Evolutionary conservation across 2,113 vertebrate species (phyloP), one percentile per base, ranked within the genome.

Genomic region (Ammospiza caudacuta): DNA sequence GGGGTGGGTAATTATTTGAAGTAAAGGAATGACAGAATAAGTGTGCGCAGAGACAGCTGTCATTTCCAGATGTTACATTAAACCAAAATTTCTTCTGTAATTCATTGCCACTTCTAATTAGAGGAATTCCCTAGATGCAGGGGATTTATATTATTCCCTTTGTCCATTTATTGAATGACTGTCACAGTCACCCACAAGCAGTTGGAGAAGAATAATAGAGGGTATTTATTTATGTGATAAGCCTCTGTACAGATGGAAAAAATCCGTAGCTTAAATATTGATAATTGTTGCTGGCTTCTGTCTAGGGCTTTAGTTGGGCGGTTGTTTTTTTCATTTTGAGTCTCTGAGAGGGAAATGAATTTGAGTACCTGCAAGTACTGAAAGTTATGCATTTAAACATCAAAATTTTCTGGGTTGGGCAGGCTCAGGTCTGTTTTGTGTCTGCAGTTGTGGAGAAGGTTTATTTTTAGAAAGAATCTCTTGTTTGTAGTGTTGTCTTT

Each of bases 71-170:
- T 97, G 94, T 97, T 97, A 92, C 73, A 95, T 96, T 96, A 97
- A 97, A 97, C 80, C 92, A 84, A 95, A 97, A 96, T 97, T 98
- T 98, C 85, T 97, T 96, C 82, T 94, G 90, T 96, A 96, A 96
- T 97, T 97, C 94, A 94, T 95, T 97, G 91, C 86, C 94, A 97
- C 92, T 97, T 97, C 96, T 98, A 98, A 97, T 98, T 97, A 97
- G 95, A 98, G 95, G 93, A 97, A 98, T 98, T 97, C 96, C 95
- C 95, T 96, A 59, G 95, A 75, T 96, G 92, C 93, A 90, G 73
- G 90, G 94, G 89, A 95, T 97, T 97, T 98, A 94, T 96, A 96
- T 97, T 96, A 97, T 96, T 97, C 84, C 94, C 93, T 96, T 98
- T 98, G 96, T 97, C 94, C 88, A 54, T 69, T 97, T 97, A 97